Evolutionary conservation across 2,797 vertebrate species (phyloP).

Genomic region (Sciaenops ocellatus): DNA sequence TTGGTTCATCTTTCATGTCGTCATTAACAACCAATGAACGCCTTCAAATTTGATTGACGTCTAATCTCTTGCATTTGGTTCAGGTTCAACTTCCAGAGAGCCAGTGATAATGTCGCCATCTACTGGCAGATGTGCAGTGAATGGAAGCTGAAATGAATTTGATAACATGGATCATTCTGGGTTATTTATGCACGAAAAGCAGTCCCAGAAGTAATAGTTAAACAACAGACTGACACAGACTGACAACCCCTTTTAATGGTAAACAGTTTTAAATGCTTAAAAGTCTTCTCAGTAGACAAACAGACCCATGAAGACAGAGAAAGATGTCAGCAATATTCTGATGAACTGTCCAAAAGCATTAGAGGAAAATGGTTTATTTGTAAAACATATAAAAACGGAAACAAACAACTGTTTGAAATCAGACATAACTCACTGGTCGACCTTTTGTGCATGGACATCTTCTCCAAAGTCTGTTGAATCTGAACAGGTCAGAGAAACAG

Average conservation of each 20-base stretch:
- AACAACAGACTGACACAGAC: background rate
- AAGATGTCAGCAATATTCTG: background rate
- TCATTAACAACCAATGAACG: conserved; percentile 28
- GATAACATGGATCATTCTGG: background rate
- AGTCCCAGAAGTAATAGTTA: background rate
- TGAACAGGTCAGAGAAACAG: background rate
- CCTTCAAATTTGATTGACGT: background rate
- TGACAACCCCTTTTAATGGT: no score
- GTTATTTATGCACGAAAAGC: background rate
- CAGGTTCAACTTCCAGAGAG: background rate
- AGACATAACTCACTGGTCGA: background rate
- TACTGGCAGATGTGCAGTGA: background rate
- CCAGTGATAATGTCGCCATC: conserved; percentile 10
- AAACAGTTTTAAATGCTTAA: background rate
- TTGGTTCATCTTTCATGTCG: conserved; percentile 36
- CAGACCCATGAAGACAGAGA: background rate
- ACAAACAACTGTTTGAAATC: background rate
- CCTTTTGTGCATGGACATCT: background rate
- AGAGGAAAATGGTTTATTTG: background rate
- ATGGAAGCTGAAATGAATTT: background rate
- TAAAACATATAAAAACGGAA: background rate
- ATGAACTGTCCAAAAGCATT: background rate
- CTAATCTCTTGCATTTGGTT: accelerated
- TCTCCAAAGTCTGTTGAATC: background rate
- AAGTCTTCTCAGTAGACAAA: background rate